phyloP scores from a whole-genome alignment of 2,113 vertebrate genomes.

The Phylloscopus trochilus region DNA sequence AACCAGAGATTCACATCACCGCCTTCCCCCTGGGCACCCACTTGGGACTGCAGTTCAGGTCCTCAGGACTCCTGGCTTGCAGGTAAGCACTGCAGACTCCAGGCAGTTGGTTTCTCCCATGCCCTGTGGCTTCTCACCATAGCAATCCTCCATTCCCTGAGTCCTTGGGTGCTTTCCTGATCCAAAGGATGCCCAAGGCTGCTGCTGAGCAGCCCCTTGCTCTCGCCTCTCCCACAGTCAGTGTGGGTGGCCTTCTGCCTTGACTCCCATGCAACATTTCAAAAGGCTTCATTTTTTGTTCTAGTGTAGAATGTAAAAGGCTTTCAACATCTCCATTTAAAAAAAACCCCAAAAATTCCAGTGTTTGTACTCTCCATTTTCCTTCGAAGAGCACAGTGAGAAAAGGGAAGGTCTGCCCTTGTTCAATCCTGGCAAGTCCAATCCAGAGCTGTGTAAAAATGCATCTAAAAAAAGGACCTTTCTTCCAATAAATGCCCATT shows the following conservation, averaged over 20 bases:
- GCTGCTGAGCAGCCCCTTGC: background rate
- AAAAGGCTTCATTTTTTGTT: conserved; percentile 32
- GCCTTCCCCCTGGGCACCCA: background rate
- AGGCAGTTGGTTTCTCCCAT: background rate
- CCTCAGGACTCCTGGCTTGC: background rate
- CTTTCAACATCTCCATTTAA: conserved; percentile 54
- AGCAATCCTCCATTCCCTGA: background rate
- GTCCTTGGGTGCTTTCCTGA: background rate
- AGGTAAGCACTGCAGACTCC: background rate
- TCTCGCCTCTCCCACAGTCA: background rate
- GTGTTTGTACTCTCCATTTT: conserved; percentile 12
- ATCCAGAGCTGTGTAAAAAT: conserved; percentile 58
- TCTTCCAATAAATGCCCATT: conserved; percentile 60
- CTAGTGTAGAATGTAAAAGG: conserved; percentile 9
- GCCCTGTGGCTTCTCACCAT: background rate
- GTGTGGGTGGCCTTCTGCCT: conserved; percentile 14
- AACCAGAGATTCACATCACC: background rate
- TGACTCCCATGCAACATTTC: conserved; percentile 25
- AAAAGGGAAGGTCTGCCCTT: conserved; percentile 38
- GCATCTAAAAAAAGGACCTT: conserved; percentile 59
- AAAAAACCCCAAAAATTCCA: conserved; percentile 11
- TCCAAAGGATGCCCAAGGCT: background rate
- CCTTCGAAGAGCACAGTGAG: conserved; percentile 28
- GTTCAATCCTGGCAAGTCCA: conserved; percentile 42
- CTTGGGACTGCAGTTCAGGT: background rate